Evolutionary conservation across 2,113 vertebrate genomes (phyloP), one percentile per base, ranked within the genome.

Genomic region (Hippocampus comes): DNA sequence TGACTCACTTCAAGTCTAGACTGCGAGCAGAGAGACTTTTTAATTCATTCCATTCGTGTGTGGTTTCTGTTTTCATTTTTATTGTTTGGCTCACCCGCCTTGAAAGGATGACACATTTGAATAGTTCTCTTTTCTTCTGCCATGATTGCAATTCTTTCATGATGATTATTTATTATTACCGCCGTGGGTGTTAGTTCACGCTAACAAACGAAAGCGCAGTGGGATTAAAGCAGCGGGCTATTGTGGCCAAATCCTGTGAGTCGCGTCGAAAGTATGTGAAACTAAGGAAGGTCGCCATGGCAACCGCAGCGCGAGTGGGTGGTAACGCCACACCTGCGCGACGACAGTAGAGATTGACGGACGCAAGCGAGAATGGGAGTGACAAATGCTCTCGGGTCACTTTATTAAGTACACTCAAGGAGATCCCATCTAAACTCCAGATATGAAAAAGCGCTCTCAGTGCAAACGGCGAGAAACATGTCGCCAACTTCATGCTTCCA

Each of bases 1-100:
- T 56, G 53, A 56, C 53, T 56, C 53, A 56, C 53, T 23, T n/a
- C 21, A 56, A 56, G 53, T 56, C 53, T 56, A 56, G 53, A 56
- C 53, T 56, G 53, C n/a, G n/a, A 56, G n/a, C 20, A 23, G 9
- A n/a, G 15, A n/a, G 9, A 11, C 4, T 56, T 56, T 23, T 56
- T 9, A 56, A 56, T 56, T 56, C 53, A 56, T 56, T 56, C 53
- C 53, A 56, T 56, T 56, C 53, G 9, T n/a, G 53, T 23, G 53
- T 11, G 21, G 20, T n/a, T 56, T 23, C 23, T 56, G 7, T 23
- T 4, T 9, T 56, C 53, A 9, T 56, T 56, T n/a, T 56, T 56
- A 56, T 56, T 23, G 53, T 56, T n/a, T 56, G n/a, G 53, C 53
- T 56, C 53, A 23, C 9, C 21, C 53, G 53, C n/a, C 53, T 56